phyloP scores from a whole-genome alignment of 2,797 vertebrate species.

The Meda fulgida region DNA sequence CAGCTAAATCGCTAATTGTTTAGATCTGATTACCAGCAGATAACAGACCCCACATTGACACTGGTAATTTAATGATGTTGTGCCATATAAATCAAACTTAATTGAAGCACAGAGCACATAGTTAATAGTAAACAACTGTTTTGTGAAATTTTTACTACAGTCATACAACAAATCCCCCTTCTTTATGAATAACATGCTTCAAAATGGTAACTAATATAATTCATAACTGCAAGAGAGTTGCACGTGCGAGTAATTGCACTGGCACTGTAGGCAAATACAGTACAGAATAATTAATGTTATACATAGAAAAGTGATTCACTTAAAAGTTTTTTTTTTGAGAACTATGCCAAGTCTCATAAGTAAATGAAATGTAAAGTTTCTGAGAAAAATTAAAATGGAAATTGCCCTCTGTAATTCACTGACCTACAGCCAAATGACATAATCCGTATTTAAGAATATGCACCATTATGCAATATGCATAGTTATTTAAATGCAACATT shows the following conservation, averaged over 20 bases:
- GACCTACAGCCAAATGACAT: constrained; percentile 27
- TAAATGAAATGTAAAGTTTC: background rate
- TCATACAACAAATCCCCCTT: background rate
- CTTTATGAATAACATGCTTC: background rate
- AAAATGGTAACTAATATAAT: background rate
- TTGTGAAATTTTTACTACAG: background rate
- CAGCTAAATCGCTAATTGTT: constrained; percentile 30
- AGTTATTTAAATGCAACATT: constrained; percentile 38
- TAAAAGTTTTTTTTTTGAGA: background rate
- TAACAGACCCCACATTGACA: constrained; percentile 13
- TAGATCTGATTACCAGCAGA: constrained; percentile 21
- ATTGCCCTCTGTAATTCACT: background rate
- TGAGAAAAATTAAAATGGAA: constrained; percentile 1
- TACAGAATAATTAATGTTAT: background rate
- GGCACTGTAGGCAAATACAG: background rate
- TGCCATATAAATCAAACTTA: background rate
- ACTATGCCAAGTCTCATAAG: background rate
- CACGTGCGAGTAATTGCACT: background rate
- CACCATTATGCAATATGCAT: constrained; percentile 17
- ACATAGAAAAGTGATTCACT: constrained; percentile 3
- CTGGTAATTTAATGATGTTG: constrained; percentile 7
- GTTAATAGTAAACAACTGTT: background rate
- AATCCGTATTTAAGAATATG: constrained; percentile 10
- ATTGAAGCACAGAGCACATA: background rate
- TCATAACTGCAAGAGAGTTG: background rate